Base-by-base conservation (phyloP, 2,797 vertebrate genomes). In the Esox lucius region DNA sequence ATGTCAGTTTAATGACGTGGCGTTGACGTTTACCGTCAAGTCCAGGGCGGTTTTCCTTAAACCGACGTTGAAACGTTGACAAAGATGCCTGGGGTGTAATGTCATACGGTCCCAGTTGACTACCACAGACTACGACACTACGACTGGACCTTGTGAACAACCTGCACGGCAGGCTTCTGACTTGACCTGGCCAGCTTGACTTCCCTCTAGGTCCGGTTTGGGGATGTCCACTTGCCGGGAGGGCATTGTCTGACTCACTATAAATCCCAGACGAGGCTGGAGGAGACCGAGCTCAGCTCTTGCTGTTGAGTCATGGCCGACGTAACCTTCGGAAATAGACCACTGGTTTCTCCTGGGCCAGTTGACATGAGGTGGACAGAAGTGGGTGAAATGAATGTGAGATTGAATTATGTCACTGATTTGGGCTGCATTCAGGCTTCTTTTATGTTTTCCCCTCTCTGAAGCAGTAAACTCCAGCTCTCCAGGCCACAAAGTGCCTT, bases 401-500 rank as follows among this genome's bases (percentile, higher is more conserved):
- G 22, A 19, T 49, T 61, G 56, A 61, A 26, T 22, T 61, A 12
- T 26, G 12, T 9, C 56, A 22, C 56, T 61, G 3, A 22, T 26
- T 61, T 4, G 56, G 22, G 11, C 56, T 24, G 7, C 6, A 13
- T 61, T n/a, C 22, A 24, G 56, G 56, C 56, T 11, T 61, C 1
- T 3, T 12, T 71, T 66, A 17, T 46, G 51, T 49, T 31, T 51
- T 35, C 53, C 16, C 67, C 53, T 82, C 22, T 39, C 0, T 83
- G 74, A 5, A 1, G 42, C 24, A 89, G 91, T 91, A 96, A 96
- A 90, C 92, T 92, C 91, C 93, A 94, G 91, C 90, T 95, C 87
- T 96, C 94, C 39, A 93, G 95, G 93, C 95, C 94, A 81, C 95
- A 93, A 94, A 95, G 95, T 94, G 94, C 95, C 95, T 96, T 96